Evolutionary conservation across 2,113 vertebrate genomes (phyloP).

Genomic region (Cinclus mexicanus): DNA sequence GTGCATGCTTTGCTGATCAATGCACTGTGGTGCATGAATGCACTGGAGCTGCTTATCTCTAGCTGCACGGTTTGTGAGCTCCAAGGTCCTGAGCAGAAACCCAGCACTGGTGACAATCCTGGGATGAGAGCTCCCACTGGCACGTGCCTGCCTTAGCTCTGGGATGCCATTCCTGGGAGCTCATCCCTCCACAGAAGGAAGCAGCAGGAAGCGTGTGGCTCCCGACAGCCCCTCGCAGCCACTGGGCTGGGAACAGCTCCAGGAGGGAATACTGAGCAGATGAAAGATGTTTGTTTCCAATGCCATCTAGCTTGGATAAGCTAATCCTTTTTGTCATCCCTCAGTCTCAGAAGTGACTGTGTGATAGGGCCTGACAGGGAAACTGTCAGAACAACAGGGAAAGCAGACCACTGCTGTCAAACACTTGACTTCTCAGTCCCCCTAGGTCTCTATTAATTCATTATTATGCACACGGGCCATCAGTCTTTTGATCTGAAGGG

Average conservation of each 20-base stretch:
- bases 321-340: slow-evolving; percentile 48
- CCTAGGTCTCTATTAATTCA: not conserved
- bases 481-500: not conserved
- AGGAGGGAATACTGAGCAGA: not conserved
- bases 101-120: not conserved
- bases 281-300: slow-evolving; percentile 12
- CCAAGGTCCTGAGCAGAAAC: not conserved
- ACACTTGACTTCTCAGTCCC: not conserved
- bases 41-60: not conserved
- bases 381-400: not conserved
- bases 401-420: not conserved
- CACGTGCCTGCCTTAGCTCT: not conserved
- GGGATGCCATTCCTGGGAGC: not conserved
- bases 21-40: not conserved
- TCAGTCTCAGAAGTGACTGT: not conserved
- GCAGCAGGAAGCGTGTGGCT: not conserved
- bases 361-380: not conserved
- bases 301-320: rapidly evolving
- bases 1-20: not conserved
- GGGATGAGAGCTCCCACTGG: not conserved
- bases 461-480: not conserved
- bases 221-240: not conserved
- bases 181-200: not conserved
- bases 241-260: not conserved
- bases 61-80: not conserved